Conservation (phyloP, 2,113 vertebrate genomes). For the Psittacus erithacus region DNA sequence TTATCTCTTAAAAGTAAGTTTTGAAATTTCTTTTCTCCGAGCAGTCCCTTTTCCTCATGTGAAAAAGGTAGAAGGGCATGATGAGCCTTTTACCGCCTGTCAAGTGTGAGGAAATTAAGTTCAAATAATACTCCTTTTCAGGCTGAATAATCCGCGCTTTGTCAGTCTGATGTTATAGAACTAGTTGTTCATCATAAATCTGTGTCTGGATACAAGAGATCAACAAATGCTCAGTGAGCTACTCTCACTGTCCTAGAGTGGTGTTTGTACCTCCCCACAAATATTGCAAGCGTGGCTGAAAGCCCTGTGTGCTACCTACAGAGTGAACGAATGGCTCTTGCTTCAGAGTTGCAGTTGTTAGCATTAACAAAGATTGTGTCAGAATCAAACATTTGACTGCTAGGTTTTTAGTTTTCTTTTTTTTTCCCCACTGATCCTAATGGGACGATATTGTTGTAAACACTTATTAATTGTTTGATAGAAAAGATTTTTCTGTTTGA, state of each 20-base stretch:
- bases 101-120: background rate
- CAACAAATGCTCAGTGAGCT: background rate
- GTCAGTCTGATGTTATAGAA: background rate
- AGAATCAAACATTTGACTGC: background rate
- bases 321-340: background rate
- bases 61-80: background rate
- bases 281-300: background rate
- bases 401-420: background rate
- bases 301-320: background rate
- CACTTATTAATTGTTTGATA: background rate
- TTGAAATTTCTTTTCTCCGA: background rate
- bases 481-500: background rate
- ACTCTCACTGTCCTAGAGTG: fast-evolving
- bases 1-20: background rate
- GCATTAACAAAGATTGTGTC: background rate
- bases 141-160: background rate
- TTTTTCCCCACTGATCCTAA: background rate
- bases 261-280: background rate
- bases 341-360: background rate
- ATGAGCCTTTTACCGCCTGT: background rate
- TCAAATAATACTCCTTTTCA: background rate
- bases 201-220: background rate
- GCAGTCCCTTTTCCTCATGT: background rate
- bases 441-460: background rate
- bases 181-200: background rate